These are phyloP conservation scores for Megalopta genalis DNA, from an alignment of 1,140 invertebrate species.

Conservation along the genomic window DNA sequence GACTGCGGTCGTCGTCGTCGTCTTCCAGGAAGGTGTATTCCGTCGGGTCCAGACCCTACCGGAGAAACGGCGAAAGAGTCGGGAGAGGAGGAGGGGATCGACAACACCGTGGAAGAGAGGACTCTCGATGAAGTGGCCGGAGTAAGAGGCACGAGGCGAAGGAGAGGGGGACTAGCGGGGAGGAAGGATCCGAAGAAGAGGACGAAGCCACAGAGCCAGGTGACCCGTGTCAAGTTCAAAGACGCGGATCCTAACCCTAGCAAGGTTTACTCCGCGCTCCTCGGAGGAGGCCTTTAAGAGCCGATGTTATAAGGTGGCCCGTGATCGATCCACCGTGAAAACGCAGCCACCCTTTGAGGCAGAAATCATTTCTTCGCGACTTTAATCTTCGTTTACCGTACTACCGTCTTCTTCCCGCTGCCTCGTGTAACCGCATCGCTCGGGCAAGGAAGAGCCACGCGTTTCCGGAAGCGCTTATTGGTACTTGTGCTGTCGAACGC, in stretches of 20 bases:
- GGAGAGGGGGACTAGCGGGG: neutral
- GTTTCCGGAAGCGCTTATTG: no score
- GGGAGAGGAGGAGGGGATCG: no score
- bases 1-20: no score
- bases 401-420: neutral
- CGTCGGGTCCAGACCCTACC: no score
- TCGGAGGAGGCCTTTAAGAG: conserved; percentile 57
- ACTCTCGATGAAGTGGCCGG: no score
- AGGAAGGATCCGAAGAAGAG: conserved; percentile 45
- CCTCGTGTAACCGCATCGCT: no score
- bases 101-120: no score
- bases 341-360: conserved; percentile 56
- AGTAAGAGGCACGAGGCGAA: no score
- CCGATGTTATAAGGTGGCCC: conserved; percentile 48
- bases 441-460: no score
- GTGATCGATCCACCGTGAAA: conserved; percentile 64
- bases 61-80: no score
- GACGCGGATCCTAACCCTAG: conserved; percentile 70
- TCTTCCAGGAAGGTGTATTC: no score
- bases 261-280: conserved; percentile 69
- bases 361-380: conserved; percentile 62
- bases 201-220: conserved; percentile 68
- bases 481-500: no score
- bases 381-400: conserved; percentile 56
- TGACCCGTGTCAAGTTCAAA: conserved; percentile 79